Evolutionary conservation across 2,113 vertebrate species (phyloP), one percentile per base, ranked within the genome.

Genomic region (Herpetotheres cachinnans): DNA sequence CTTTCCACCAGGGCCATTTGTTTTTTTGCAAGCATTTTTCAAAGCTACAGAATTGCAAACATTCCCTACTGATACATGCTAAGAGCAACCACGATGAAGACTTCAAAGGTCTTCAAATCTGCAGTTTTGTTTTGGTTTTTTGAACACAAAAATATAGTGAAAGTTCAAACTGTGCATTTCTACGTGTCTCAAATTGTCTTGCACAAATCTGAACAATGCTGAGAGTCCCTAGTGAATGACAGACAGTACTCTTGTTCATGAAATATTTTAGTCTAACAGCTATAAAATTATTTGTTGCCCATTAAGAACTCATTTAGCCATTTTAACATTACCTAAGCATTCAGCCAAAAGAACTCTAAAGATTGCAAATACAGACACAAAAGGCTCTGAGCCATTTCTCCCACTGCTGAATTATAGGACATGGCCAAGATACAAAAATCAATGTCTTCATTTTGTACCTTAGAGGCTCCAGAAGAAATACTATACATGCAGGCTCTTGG

Each of bases 361-460:
- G 47, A 94, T 47, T 87, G 55, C 47, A 95, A 97, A 96, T 42
- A 80, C 85, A 92, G 85, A 86, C 79, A 93, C 71, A 86, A 95
- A 94, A 92, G 85, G 82, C 78, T 85, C 82, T 87, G 71, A 82
- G 86, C 54, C 67, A 78, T 94, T 93, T 85, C 55, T 95, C 27
- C 56, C 36, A 36, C 24, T 84, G 80, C 29, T 82, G 89, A 95
- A 80, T 81, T 89, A 89, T 0, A 73, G 72, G 56, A 87, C 5
- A 10, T 47, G 90, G 71, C 36, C 2, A 17, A 86, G 44, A 55
- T 73, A 89, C 26, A 59, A 47, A 91, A 84, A 61, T 52, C 67
- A 91, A 0, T 55, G 10, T 82, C 76, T 82, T 76, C 21, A 61
- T 84, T 86, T 65, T 40, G 44, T 85, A 67, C 76, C 32, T 73